Base-by-base conservation (phyloP, 2,888 invertebrate species). In the Cephus rjabovi region DNA sequence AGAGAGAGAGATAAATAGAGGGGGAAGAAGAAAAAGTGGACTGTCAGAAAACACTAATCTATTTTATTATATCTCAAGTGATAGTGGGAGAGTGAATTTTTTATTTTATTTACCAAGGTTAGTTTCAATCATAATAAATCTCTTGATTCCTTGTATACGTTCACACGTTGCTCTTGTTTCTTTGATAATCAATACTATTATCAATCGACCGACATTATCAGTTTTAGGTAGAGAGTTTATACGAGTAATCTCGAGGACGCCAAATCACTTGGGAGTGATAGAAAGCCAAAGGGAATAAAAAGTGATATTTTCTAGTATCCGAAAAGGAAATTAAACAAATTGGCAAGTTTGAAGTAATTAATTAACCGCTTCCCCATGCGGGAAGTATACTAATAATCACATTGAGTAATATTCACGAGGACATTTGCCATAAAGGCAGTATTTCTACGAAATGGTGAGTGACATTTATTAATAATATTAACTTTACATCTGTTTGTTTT, bases 371-470 rank as follows among this genome's bases (percentile, higher is more conserved):
- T 40, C 40, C 40, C 40, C 4, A 40, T 40, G 40, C 40, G 40
- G 40, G 40, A 40, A 15, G 70, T 30, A 70, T 15, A n/a, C 30
- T 30, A 12, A 70, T 70, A 70, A 70, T 30, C 4, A 11, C 31
- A 15, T 40, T 40, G 40, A 40, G 6, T 15, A 40, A 40, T 15
- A 40, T 40, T 40, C 40, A 40, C 6, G 15, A 40, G 15, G 15
- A 40, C 40, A 37, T 74, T 81, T 83, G 88, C 87, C 88, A 82
- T 81, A 83, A 40, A 79, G 87, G 88, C 89, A 85, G 85, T 82
- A 78, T 84, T 86, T 86, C 87, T 81, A 84, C 87, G 86, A 75
- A 76, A 89, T 89, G 89, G 89, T 89, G 82, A 89, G 89, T 89
- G 31, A 40, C 35, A 73, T 56, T 40, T 71, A 77, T 37, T 73